Conservation (phyloP, 1,140 invertebrate genomes). For the Diorhabda elongata region DNA sequence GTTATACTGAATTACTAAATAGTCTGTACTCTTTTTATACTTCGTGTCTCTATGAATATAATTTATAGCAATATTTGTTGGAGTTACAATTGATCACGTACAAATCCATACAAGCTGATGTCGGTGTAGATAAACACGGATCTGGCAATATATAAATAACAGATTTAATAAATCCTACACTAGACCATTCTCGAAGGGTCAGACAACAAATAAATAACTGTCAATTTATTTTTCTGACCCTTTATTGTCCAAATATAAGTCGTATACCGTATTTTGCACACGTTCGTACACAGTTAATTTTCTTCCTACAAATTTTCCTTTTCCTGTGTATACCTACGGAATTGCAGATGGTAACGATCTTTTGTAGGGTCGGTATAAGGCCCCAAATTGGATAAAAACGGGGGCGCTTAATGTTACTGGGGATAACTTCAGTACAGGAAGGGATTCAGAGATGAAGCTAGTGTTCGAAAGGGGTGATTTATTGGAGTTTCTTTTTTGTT, state of each 20-base stretch:
- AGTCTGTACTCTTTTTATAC: no score
- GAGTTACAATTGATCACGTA: no score
- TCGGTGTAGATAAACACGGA: no score
- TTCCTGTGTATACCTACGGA: conserved; percentile 1
- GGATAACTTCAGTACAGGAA: conserved; percentile 5
- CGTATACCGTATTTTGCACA: conserved; percentile 17
- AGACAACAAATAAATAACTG: conserved; percentile 19
- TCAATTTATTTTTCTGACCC: conserved; percentile 19
- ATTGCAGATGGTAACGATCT: not conserved
- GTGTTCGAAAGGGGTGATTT: conserved; percentile 7
- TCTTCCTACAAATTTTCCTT: conserved; percentile 24
- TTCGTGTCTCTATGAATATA: no score
- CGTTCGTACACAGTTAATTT: conserved; percentile 26
- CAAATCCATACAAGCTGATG: no score
- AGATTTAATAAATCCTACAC: conserved; percentile 17
- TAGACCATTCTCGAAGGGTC: not conserved
- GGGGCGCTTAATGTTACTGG: conserved; percentile 6
- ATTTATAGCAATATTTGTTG: no score
- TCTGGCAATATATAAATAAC: conserved; percentile 16
- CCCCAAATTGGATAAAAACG: not conserved
- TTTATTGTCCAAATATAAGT: conserved; percentile 16
- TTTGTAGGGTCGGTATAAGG: not conserved
- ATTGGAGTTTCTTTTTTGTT: not conserved
- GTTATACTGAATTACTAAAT: no score
- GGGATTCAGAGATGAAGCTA: not conserved